These are phyloP conservation scores for Tribolium madens DNA, from an alignment of 1,140 invertebrate species.

Conservation along the genomic window DNA sequence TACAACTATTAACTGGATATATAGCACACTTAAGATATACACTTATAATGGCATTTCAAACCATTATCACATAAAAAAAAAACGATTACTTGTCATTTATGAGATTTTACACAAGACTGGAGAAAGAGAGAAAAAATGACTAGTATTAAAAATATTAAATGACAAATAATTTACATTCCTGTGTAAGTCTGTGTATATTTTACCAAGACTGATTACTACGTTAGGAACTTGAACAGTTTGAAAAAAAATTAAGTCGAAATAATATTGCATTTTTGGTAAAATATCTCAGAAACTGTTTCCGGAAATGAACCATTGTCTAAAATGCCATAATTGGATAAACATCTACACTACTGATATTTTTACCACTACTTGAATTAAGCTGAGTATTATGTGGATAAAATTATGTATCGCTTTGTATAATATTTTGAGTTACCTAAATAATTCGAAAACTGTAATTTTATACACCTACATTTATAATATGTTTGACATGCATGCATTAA, in stretches of 20 bases:
- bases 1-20: constrained; percentile 52
- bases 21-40: constrained; percentile 62
- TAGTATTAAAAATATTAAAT: constrained; percentile 21
- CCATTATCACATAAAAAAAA: constrained; percentile 58
- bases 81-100: constrained; percentile 51
- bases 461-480: constrained; percentile 55
- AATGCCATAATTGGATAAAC: constrained; percentile 58
- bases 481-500: constrained; percentile 55
- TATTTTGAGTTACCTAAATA: constrained; percentile 37
- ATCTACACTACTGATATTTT: constrained; percentile 55
- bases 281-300: constrained; percentile 7
- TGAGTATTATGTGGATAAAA: constrained; percentile 53
- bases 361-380: constrained; percentile 41
- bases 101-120: constrained; percentile 13
- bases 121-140: constrained; percentile 36
- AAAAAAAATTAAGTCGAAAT: constrained; percentile 37
- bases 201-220: constrained; percentile 49
- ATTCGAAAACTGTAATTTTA: constrained; percentile 44
- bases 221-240: constrained; percentile 56
- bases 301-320: constrained; percentile 53
- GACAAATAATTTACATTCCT: constrained; percentile 34
- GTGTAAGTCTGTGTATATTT: constrained; percentile 31
- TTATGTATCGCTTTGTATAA: constrained; percentile 34
- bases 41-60: constrained; percentile 62
- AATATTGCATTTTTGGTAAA: constrained; percentile 44